A percentile compares a stretch with the other conserved stretches of the same genome.
Evolutionary conservation across 37 sponge, comb jelly and placozoan genomes (phyloP).

Genomic region (Ephydatia muelleri): DNA sequence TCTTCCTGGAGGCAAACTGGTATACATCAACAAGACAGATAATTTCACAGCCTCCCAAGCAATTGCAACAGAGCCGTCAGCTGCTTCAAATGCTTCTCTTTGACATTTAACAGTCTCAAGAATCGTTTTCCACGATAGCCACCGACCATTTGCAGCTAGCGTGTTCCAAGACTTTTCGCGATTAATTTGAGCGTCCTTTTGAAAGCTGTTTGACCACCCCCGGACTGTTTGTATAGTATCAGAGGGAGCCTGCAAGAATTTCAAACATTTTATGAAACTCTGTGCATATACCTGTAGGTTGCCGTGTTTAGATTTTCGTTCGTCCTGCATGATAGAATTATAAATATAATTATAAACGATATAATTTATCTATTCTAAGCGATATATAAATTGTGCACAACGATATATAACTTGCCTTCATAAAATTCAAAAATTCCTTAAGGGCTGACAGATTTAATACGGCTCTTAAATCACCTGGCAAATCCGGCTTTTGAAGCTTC

Average conservation of each 20-base stretch:
- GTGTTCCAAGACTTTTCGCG: neutral
- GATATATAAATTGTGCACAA: neutral
- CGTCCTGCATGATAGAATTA: neutral
- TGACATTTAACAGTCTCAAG: neutral
- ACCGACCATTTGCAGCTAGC: neutral
- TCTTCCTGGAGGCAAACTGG: neutral
- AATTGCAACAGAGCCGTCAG: neutral
- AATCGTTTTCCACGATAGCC: neutral
- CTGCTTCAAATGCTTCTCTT: neutral
- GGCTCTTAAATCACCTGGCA: neutral
- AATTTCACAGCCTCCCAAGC: neutral
- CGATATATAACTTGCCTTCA: neutral
- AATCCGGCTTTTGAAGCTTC: neutral
- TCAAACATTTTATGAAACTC: neutral
- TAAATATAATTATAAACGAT: neutral
- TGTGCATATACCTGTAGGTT: neutral
- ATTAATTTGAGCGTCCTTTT: neutral
- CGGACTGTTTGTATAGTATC: neutral
- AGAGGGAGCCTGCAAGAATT: neutral
- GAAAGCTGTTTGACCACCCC: neutral
- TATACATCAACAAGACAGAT: neutral
- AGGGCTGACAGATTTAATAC: neutral
- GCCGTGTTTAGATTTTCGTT: neutral
- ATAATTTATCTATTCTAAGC: too few relatives aligned
- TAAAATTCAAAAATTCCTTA: neutral